phyloP scores from a whole-genome alignment of 2,797 vertebrate genomes.

The Triplophysa bombifrons region DNA sequence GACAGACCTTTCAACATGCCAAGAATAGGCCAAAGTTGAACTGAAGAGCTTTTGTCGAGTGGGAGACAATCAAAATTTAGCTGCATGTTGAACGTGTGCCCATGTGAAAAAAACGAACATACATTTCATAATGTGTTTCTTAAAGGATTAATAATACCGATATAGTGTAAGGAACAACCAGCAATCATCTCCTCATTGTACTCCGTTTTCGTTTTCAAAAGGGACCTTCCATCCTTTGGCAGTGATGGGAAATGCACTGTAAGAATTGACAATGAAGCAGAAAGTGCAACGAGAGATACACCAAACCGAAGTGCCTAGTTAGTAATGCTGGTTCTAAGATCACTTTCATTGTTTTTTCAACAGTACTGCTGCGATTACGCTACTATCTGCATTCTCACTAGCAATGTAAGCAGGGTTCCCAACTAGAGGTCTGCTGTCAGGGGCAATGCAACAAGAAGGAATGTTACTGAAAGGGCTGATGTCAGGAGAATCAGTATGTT shows the following conservation, averaged over 20 bases:
- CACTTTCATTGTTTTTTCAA: neutral
- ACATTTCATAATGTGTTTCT: neutral
- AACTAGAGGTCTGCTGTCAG: neutral
- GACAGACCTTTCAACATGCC: neutral
- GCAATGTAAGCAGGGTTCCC: neutral
- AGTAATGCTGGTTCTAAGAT: neutral
- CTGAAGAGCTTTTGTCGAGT: neutral
- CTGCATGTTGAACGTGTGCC: neutral
- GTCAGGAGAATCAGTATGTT: no score
- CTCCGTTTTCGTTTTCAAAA: neutral
- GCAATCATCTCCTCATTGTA: conserved; percentile 9
- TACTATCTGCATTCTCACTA: neutral
- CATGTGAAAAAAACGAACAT: neutral
- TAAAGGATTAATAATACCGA: conserved; percentile 1
- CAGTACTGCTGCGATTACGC: neutral
- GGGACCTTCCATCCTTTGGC: conserved; percentile 13
- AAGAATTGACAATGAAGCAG: conserved; percentile 3
- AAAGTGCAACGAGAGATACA: conserved; percentile 1
- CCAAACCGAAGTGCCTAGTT: conserved; percentile 16
- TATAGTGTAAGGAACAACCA: conserved; percentile 11
- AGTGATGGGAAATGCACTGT: conserved; percentile 4
- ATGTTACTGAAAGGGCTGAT: no score
- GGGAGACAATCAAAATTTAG: conserved; percentile 11
- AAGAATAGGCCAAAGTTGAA: conserved; percentile 10
- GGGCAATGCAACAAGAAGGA: neutral